phyloP scores from a whole-genome alignment of 2,888 invertebrate genomes.

The Scelioninae gen. 1 region DNA sequence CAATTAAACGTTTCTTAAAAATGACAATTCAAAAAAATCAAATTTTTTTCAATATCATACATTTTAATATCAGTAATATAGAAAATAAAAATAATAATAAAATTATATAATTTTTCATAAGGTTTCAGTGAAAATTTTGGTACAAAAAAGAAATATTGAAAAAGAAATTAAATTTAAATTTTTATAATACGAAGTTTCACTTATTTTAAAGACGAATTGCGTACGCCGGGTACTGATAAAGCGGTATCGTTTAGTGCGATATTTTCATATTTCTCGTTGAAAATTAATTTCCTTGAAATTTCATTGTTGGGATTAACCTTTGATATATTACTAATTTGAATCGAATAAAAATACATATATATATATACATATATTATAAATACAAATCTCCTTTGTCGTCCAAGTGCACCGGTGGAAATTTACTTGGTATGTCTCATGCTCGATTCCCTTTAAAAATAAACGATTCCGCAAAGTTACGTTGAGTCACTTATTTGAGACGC shows the following conservation, averaged over 20 bases:
- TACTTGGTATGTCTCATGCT: constrained; percentile 25
- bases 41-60: too few species aligned
- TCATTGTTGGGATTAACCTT: constrained; percentile 39
- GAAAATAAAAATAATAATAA: too few species aligned
- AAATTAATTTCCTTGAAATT: constrained; percentile 24
- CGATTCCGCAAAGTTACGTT: constrained; percentile 34
- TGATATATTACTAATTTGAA: constrained; percentile 24
- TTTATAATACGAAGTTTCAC: too few species aligned
- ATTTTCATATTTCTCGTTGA: constrained; percentile 10
- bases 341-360: constrained; percentile 16
- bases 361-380: neutral
- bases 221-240: neutral
- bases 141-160: too few species aligned
- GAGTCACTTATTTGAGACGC: constrained; percentile 34
- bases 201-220: too few species aligned
- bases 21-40: too few species aligned
- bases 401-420: constrained; percentile 40
- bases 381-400: constrained; percentile 10
- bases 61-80: too few species aligned
- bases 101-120: too few species aligned
- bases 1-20: too few species aligned
- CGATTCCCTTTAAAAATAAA: constrained; percentile 52
- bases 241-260: neutral
- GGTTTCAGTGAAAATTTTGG: too few species aligned
- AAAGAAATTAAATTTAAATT: too few species aligned